These are phyloP conservation scores for Ataeniobius toweri DNA, from an alignment of 2,797 vertebrate species.

Conservation along the genomic window DNA sequence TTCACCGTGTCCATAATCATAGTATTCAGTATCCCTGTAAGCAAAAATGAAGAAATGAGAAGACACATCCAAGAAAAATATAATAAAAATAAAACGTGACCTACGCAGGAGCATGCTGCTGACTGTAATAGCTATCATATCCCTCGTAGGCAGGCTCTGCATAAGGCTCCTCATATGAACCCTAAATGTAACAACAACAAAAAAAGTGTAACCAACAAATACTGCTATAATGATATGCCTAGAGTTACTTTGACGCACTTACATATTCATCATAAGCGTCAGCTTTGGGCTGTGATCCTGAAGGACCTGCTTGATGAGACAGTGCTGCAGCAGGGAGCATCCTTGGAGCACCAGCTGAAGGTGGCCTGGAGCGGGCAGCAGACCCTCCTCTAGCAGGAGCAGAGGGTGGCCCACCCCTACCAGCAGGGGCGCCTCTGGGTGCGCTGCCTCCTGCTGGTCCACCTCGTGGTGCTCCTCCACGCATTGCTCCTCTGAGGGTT, in stretches of 20 bases:
- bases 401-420: constrained; percentile 85
- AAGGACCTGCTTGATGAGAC: constrained; percentile 78
- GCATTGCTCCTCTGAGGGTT: constrained; percentile 85
- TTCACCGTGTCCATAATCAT: constrained; percentile 97
- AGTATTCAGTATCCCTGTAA: constrained; percentile 95
- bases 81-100: constrained; percentile 51
- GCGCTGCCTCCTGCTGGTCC: constrained; percentile 86
- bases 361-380: constrained; percentile 86
- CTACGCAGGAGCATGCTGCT: constrained; percentile 90
- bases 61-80: not conserved
- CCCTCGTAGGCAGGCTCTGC: constrained; percentile 85
- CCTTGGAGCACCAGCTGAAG: constrained; percentile 84
- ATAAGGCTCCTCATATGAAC: constrained; percentile 75
- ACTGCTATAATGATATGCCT: not conserved
- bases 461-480: constrained; percentile 88
- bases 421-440: constrained; percentile 83
- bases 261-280: constrained; percentile 95
- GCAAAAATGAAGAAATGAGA: not conserved
- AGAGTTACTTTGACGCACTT: constrained; percentile 56
- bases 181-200: constrained; percentile 20
- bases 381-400: constrained; percentile 85
- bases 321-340: constrained; percentile 82
- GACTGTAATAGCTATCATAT: constrained; percentile 94
- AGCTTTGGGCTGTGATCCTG: constrained; percentile 80
- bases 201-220: not conserved